Evolutionary conservation across 1,140 invertebrate genomes (phyloP).

Genomic region (Brachionus rubens): DNA sequence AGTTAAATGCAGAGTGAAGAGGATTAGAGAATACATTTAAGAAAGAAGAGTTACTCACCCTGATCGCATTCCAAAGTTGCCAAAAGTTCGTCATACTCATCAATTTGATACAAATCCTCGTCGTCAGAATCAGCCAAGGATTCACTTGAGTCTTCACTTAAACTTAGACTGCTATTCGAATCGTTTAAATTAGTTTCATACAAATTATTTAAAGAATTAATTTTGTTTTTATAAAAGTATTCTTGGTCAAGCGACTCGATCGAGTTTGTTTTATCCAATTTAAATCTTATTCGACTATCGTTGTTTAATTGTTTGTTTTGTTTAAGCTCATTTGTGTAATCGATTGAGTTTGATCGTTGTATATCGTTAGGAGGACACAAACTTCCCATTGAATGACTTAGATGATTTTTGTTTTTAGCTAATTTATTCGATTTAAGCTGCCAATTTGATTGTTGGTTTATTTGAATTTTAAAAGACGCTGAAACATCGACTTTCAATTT

Average conservation of each 20-base stretch:
- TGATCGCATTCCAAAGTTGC: not conserved
- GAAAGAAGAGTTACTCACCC: no score
- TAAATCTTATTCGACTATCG: not conserved
- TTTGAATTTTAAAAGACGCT: not conserved
- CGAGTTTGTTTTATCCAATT: constrained; percentile 2
- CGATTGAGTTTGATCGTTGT: not conserved
- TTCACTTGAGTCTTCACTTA: not conserved
- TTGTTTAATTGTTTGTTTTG: not conserved
- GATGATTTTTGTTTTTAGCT: not conserved
- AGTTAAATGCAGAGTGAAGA: no score
- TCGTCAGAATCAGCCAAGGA: no score
- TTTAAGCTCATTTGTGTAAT: no score
- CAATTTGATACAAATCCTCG: constrained; percentile 6
- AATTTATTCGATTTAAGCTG: not conserved
- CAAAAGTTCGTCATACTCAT: not conserved
- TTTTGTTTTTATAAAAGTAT: no score
- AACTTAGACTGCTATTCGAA: not conserved
- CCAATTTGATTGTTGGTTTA: constrained; percentile 2
- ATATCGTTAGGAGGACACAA: no score
- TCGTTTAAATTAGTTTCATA: not conserved
- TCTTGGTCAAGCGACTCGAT: not conserved
- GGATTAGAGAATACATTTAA: no score
- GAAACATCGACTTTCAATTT: not conserved
- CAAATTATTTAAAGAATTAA: no score
- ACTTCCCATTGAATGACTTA: not conserved